Evolutionary conservation across 1,140 invertebrate species (phyloP).

Genomic region (Tetraneura akinire): DNA sequence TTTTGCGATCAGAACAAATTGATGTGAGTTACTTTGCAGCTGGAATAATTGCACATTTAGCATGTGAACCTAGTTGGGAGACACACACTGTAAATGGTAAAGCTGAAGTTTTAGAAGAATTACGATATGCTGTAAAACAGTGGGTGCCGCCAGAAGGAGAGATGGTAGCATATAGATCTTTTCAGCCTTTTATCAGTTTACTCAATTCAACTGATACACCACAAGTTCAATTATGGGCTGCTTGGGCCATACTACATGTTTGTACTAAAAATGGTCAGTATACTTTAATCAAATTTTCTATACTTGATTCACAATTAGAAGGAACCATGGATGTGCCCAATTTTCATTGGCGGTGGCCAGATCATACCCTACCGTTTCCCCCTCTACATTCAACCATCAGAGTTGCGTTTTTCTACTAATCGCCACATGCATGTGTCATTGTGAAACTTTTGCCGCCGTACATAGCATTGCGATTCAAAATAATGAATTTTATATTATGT

Average conservation of each 20-base stretch:
- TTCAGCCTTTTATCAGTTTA: slow-evolving; percentile 76
- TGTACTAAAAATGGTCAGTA: slow-evolving; percentile 75
- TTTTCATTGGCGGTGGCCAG: too few relatives aligned
- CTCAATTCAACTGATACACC: slow-evolving; percentile 65
- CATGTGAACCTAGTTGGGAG: slow-evolving; percentile 64
- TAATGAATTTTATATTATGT: too few relatives aligned
- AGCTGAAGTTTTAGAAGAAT: slow-evolving; percentile 64
- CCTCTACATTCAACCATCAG: too few relatives aligned
- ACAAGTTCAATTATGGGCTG: slow-evolving; percentile 78
- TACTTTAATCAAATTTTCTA: background rate
- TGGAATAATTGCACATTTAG: slow-evolving; percentile 77
- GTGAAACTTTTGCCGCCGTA: too few relatives aligned
- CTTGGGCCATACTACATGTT: slow-evolving; percentile 83
- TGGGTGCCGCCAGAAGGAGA: slow-evolving; percentile 76
- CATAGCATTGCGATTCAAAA: too few relatives aligned
- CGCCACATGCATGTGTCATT: too few relatives aligned
- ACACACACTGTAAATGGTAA: slow-evolving; percentile 56
- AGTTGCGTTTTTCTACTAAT: too few relatives aligned
- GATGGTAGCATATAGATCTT: slow-evolving; percentile 84
- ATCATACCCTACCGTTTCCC: too few relatives aligned
- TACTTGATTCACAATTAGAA: background rate
- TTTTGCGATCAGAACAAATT: slow-evolving; percentile 71
- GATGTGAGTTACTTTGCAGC: slow-evolving; percentile 84
- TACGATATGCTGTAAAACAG: slow-evolving; percentile 66
- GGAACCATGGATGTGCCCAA: too few relatives aligned